Evolutionary conservation across 2,888 invertebrate genomes (phyloP), one percentile per base, ranked within the genome.

Genomic region (Papilio elwesi): DNA sequence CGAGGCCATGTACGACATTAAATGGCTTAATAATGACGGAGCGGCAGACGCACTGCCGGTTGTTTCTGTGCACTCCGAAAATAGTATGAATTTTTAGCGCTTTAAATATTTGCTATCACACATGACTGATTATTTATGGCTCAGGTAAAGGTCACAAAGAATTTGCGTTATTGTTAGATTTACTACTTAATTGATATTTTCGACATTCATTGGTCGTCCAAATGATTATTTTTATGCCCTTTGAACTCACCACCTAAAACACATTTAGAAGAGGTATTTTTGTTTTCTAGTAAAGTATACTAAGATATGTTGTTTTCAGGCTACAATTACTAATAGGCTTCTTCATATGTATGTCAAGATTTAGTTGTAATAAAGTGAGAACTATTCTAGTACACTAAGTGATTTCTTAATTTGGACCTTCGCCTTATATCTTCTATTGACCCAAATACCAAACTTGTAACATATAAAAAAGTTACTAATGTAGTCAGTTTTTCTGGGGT

Each of bases 11-110:
- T 63, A n/a, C 38, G 16, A 70, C 69, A 52, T 70, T 52, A 51
- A 69, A 69, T 52, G 52, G 53, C 64, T 63, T 64, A 63, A 64
- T 64, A 70, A 47, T 53, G 63, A 70, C 53, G 64, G 63, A 53
- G 26, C 26, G 26, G 26, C 52, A 62, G 26, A 63, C 53, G 63
- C 13, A 70, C n/a, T 70, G 15, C 13, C 7, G 43, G 43, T 13
- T 10, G 47, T 63, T 63, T 38, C 4, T 9, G 12, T 36, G 49
- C 57, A 57, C 48, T 70, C 43, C 16, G 13, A 12, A 63, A 63
- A 63, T 51, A 16, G 49, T 51, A 59, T 9, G 49, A 59, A 48
- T 68, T 48, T 47, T 48, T 10, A 5, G 13, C 13, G 16, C 16
- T 13, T 16, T 10, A 2, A 55, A 55, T 36, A 43, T 43, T 43